Base-by-base conservation (phyloP, 2,797 vertebrate species). In the Anableps anableps region DNA sequence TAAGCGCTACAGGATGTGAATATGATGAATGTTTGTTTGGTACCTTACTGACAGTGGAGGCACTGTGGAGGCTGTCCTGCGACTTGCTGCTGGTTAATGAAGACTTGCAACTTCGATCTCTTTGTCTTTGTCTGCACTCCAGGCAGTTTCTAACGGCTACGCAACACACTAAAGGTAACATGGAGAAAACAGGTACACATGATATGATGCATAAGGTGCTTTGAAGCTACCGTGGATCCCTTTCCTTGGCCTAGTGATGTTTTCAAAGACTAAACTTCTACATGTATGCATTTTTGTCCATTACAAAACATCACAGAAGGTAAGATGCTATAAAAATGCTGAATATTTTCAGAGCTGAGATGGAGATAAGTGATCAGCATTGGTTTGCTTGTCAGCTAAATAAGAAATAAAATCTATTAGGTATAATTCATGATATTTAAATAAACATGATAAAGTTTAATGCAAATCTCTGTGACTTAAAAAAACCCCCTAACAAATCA, bases 91-190 rank as follows among this genome's bases (percentile, higher is more conserved):
- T 95, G 86, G 96, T 95, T 85, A 97, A 87, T 17, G 95, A 96
- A 0, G 96, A 93, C 91, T 97, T 98, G 88, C 93, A 96, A 68
- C 96, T 96, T 41, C 98, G 95, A 85, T 99, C 97, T 88, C 97
- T 96, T 88, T 99, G 98, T 79, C 98, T 96, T 86, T 98, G 98
- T 43, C 99, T 96, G 88, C 98, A 99, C 88, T 99, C 98, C 85
- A 99, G 95, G 94, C 98, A 99, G 93, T 98, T 99, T 90, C 97
- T 97, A 87, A 99, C 99, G 29, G 98, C 98, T 89, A 99, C 98
- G 81, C 99, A 99, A 77, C 99, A 99, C 80, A 99, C 99, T 99
- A 86, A 80, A 10, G 43, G 72, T 75, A 23, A 83, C 26, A 82
- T 5, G 72, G 31, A 64, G 16, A 41, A 81, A 75, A 74, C 21